phyloP scores from a whole-genome alignment of 1,140 invertebrate genomes.

The Drosophila yakuba region DNA sequence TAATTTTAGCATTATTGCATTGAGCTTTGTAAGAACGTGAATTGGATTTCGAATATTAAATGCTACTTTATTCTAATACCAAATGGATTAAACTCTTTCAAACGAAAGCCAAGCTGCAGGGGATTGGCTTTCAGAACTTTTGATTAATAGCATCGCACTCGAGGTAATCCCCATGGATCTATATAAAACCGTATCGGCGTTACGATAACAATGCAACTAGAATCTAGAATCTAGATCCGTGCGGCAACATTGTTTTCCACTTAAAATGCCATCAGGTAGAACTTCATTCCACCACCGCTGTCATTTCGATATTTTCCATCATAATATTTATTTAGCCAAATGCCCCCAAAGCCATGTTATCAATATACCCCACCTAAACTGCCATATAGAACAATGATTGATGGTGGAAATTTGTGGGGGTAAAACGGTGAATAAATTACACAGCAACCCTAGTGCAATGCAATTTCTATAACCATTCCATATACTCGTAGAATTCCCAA shows the following conservation, averaged over 20 bases:
- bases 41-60: too few species aligned
- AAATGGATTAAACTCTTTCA: too few species aligned
- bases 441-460: background rate
- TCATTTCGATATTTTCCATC: conserved; percentile 20
- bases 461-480: background rate
- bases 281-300: background rate
- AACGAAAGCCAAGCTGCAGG: background rate
- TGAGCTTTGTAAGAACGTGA: too few species aligned
- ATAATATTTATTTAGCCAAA: conserved; percentile 43
- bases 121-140: background rate
- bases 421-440: conserved; percentile 19
- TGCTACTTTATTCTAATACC: too few species aligned
- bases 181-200: background rate
- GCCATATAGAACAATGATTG: conserved; percentile 22
- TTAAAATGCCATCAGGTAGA: conserved; percentile 53
- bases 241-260: conserved; percentile 64
- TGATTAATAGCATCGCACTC: conserved; percentile 2
- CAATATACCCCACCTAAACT: background rate
- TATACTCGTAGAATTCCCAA: conserved; percentile 4
- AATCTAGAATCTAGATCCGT: conserved; percentile 6
- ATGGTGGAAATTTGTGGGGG: conserved; percentile 6
- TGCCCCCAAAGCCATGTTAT: conserved; percentile 40
- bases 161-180: conserved; percentile 3
- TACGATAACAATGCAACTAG: conserved; percentile 25
- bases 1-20: too few species aligned